Evolutionary conservation across 1,140 invertebrate genomes (phyloP).

Genomic region (Drosophila baimaii): DNA sequence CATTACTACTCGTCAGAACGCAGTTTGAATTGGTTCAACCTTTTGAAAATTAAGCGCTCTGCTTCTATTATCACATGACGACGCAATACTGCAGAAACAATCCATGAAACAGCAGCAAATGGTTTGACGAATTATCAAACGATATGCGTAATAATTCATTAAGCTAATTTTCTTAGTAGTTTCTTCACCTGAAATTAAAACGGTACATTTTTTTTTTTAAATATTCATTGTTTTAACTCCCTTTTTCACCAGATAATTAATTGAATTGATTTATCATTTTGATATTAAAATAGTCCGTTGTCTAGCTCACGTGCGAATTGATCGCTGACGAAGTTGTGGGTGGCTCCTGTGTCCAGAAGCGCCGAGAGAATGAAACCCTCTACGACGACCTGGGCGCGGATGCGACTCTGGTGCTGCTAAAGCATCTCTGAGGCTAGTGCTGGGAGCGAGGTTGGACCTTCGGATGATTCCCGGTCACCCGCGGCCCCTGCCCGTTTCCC

Average conservation of each 20-base stretch:
- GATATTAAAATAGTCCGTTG: conserved; percentile 1
- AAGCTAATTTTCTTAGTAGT: conserved; percentile 9
- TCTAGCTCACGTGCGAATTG: too few relatives aligned
- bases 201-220: conserved; percentile 76
- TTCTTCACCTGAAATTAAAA: conserved; percentile 71
- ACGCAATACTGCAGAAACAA: conserved; percentile 11
- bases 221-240: too few relatives aligned
- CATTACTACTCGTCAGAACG: background rate
- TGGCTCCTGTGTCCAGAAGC: too few relatives aligned
- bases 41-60: background rate
- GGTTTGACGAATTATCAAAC: conserved; percentile 48
- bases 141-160: conserved; percentile 76
- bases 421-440: too few relatives aligned
- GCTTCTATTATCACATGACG: background rate
- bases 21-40: background rate
- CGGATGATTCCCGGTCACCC: too few relatives aligned
- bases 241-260: too few relatives aligned
- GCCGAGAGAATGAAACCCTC: too few relatives aligned
- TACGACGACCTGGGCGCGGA: too few relatives aligned
- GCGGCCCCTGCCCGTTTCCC: too few relatives aligned
- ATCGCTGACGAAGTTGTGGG: too few relatives aligned
- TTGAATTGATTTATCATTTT: conserved; percentile 1
- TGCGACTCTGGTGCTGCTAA: too few relatives aligned
- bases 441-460: too few relatives aligned
- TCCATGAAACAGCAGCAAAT: conserved; percentile 12